Evolutionary conservation across 2,888 invertebrate genomes (phyloP).

Genomic region (Drosophila borborema): DNA sequence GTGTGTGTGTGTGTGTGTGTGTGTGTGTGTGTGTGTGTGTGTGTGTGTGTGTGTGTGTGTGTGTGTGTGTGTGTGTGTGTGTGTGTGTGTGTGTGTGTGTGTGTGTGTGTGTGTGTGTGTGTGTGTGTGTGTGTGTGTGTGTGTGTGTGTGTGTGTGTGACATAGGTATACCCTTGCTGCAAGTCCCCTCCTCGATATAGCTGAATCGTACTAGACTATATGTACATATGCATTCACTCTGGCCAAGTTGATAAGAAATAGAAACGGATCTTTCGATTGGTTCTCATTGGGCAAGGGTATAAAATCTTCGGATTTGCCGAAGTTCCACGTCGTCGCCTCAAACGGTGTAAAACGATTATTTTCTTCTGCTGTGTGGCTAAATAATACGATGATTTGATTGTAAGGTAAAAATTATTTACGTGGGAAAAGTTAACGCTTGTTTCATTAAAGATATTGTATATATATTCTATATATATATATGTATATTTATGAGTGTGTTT

Average conservation of each 20-base stretch:
- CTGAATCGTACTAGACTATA: constrained; percentile 24
- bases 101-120: constrained; percentile 41
- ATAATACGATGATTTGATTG: constrained; percentile 63
- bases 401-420: constrained; percentile 70
- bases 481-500: background rate
- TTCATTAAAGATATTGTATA: constrained; percentile 42
- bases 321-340: constrained; percentile 11
- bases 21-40: constrained; percentile 31
- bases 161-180: constrained; percentile 33
- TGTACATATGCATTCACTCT: constrained; percentile 27
- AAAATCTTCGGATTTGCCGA: constrained; percentile 22
- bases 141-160: constrained; percentile 33
- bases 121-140: constrained; percentile 36
- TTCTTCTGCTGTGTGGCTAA: constrained; percentile 46
- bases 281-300: constrained; percentile 38
- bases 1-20: constrained; percentile 31
- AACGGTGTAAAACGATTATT: constrained; percentile 29
- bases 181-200: background rate
- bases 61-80: constrained; percentile 30
- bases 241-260: too few species aligned
- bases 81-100: constrained; percentile 33
- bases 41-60: constrained; percentile 30
- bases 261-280: too few species aligned
- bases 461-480: constrained; percentile 4
- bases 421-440: constrained; percentile 79